phyloP scores from a whole-genome alignment of 1,140 invertebrate genomes.

The Anadara kagoshimensis region DNA sequence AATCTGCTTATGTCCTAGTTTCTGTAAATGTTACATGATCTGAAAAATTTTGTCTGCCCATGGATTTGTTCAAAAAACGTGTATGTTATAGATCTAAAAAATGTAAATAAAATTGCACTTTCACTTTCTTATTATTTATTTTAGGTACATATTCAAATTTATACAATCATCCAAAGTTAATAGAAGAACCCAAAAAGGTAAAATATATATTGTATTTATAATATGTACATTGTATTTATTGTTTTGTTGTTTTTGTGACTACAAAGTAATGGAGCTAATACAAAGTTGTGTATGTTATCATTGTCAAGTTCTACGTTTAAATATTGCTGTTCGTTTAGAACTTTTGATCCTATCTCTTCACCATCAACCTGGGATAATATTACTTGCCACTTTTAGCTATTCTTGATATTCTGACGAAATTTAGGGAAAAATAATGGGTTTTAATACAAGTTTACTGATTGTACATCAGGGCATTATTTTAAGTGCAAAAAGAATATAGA shows the following conservation, averaged over 20 bases:
- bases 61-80: no score
- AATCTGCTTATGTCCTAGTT: no score
- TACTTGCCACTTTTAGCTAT: no score
- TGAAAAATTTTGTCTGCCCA: no score
- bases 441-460: no score
- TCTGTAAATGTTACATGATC: no score
- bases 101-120: background rate
- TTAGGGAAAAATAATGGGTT: no score
- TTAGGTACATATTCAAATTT: conserved; percentile 88
- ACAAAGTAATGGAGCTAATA: background rate
- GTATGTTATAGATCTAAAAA: background rate
- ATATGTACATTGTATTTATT: background rate
- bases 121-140: conserved; percentile 20
- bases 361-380: background rate
- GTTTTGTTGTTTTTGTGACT: background rate
- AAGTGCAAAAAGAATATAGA: no score
- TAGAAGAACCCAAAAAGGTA: conserved; percentile 83
- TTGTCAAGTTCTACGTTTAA: background rate
- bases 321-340: background rate
- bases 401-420: no score
- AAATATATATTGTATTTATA: conserved; percentile 2
- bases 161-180: conserved; percentile 93
- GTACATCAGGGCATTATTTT: no score
- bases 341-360: background rate
- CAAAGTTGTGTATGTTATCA: background rate